Percentiles rank a stretch among this genome's conserved stretches.
These are phyloP conservation scores for Epirrhoe alternata DNA, from an alignment of 2,888 invertebrate genomes.

Conservation along the genomic window DNA sequence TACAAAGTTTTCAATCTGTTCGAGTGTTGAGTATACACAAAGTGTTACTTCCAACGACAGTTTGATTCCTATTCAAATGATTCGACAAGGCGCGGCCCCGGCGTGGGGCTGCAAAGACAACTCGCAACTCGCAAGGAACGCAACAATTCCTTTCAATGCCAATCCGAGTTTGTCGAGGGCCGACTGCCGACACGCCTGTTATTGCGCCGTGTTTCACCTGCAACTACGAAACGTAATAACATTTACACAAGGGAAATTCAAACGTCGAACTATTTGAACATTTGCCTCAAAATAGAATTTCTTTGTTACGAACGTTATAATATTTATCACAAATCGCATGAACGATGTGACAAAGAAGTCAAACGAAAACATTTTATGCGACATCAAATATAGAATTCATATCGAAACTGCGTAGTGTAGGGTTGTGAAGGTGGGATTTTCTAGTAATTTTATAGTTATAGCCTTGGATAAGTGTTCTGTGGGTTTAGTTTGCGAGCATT, in stretches of 20 bases:
- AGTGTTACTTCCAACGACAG: slow-evolving; percentile 18
- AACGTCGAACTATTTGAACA: slow-evolving; percentile 82
- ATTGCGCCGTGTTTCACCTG: slow-evolving; percentile 77
- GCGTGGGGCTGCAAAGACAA: slow-evolving; percentile 22
- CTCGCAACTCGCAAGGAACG: slow-evolving; percentile 26
- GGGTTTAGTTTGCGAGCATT: slow-evolving; percentile 7
- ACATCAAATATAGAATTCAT: slow-evolving; percentile 60
- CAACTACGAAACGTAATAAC: slow-evolving; percentile 75
- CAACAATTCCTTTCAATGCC: slow-evolving; percentile 53
- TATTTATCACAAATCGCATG: slow-evolving; percentile 63
- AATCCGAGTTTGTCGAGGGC: slow-evolving; percentile 60
- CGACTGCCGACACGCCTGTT: slow-evolving; percentile 59
- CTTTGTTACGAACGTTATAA: slow-evolving; percentile 78
- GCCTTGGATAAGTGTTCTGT: not conserved
- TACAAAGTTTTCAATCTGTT: slow-evolving; percentile 12
- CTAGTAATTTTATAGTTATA: slow-evolving; percentile 21
- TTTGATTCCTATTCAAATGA: slow-evolving; percentile 26
- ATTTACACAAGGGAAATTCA: slow-evolving; percentile 83
- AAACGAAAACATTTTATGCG: slow-evolving; percentile 60
- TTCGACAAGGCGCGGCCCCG: slow-evolving; percentile 13
- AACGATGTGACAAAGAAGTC: slow-evolving; percentile 75
- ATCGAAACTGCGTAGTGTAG: slow-evolving; percentile 38
- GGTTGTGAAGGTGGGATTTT: slow-evolving; percentile 17
- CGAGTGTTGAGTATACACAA: slow-evolving; percentile 7
- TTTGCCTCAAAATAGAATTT: slow-evolving; percentile 81